Percentiles rank a stretch among this genome's conserved stretches.
Conservation (phyloP, 2,113 vertebrate genomes). For the Colius striatus region DNA sequence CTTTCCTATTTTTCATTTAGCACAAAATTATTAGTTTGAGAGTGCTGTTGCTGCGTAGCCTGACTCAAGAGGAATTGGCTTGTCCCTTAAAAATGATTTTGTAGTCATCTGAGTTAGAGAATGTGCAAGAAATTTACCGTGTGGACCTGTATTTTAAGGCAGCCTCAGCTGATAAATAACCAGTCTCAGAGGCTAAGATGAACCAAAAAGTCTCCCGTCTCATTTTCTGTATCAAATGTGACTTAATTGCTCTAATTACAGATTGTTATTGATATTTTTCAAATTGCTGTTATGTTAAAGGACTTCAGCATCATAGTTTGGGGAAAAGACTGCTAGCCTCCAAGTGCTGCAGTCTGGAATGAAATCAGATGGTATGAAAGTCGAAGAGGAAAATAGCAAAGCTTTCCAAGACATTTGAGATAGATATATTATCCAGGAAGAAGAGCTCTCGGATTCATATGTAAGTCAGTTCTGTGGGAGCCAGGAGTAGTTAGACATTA, state of each 20-base stretch:
- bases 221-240: neutral
- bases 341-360: neutral
- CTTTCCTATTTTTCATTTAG: neutral
- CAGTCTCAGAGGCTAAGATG: neutral
- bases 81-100: neutral
- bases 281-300: neutral
- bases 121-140: neutral
- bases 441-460: neutral
- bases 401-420: neutral
- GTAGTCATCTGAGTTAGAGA: neutral
- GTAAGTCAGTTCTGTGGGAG: neutral
- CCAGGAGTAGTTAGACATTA: neutral
- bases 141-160: neutral
- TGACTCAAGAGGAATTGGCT: fast-evolving
- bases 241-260: neutral
- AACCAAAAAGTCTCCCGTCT: neutral
- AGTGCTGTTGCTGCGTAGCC: neutral
- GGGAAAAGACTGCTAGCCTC: neutral
- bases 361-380: neutral
- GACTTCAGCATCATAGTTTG: neutral
- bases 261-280: neutral
- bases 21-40: neutral
- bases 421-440: neutral
- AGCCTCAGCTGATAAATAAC: neutral
- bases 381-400: neutral